Evolutionary conservation across 2,113 vertebrate genomes (phyloP).

Genomic region (Heloderma charlesbogerti): DNA sequence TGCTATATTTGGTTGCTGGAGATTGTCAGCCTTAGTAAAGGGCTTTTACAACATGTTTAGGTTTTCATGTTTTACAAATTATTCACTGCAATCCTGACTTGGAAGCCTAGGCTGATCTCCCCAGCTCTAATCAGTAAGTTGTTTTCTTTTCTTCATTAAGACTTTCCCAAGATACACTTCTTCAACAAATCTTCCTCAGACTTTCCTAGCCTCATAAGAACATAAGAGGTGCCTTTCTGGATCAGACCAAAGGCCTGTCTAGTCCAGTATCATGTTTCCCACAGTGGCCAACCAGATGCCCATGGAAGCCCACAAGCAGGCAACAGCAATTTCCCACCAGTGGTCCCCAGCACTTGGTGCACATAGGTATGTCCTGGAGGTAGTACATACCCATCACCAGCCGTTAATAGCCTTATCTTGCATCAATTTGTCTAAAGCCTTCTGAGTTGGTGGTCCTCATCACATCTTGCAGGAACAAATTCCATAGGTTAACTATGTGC

Average conservation of each 20-base stretch:
- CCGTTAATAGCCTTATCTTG: no score
- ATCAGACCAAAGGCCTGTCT: background rate
- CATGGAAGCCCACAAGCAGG: background rate
- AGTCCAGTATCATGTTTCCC: background rate
- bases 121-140: background rate
- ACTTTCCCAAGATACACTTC: background rate
- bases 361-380: no score
- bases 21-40: background rate
- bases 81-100: background rate
- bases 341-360: background rate
- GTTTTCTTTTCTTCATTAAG: background rate
- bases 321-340: background rate
- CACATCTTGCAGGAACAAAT: no score
- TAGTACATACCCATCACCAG: no score
- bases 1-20: rapidly evolving
- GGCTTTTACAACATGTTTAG: background rate
- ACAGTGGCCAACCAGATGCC: background rate
- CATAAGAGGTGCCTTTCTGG: background rate
- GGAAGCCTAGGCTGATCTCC: background rate
- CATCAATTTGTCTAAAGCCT: no score
- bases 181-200: background rate
- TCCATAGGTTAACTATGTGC: no score
- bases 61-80: background rate
- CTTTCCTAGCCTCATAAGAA: background rate
- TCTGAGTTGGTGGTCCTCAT: no score